Base-by-base conservation (phyloP, 2,888 invertebrate genomes). In the Eubasilissa splendida region DNA sequence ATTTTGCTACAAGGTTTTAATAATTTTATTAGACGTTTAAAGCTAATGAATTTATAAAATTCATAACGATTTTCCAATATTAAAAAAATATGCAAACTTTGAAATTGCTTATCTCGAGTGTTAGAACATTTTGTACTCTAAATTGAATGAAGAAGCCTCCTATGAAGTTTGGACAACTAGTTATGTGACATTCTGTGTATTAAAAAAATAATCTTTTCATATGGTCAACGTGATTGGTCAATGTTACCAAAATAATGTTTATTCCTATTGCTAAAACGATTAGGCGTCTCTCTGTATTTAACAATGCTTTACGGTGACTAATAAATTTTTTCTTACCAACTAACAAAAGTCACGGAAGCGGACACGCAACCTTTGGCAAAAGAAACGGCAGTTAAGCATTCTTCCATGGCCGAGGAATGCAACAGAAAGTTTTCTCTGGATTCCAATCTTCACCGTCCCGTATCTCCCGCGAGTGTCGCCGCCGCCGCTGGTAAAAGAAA, bases 331-430 rank as follows among this genome's bases (percentile, higher is more conserved):
- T 73, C 74, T 58, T 22, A 63, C 63, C 14, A 59, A 75, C 8
- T 14, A 70, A 11, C 12, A 60, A 77, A 77, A 77, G 77, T 31
- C 11, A 66, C 52, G 4, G 70, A 80, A 65, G 9, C 65, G 77
- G 77, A 84, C 74, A 84, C 84, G 79, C 78, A 83, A 65, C 84
- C 82, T 79, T 59, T 82, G 79, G 84, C 85, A 59, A 84, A 84
- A 53, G 65, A 76, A 53, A 63, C 8, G 10, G 33, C 42, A 33
- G 65, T 31, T 12, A 76, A 53, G 33, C 54, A n/a, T 7, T 60
- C 60, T 42, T 14, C 75, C 11, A 31, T 54, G 54, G 14, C 65
- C 4, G 65, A 10, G n/a, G 31, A 56, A 22, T 14, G 12, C 56
- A 1, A 31, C n/a, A 50, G 63, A 66, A 54, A 66, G 50, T 66